Evolutionary conservation across 53 echinoderm and acorn worm species (phyloP).

Genomic region (Zoroaster sp.): DNA sequence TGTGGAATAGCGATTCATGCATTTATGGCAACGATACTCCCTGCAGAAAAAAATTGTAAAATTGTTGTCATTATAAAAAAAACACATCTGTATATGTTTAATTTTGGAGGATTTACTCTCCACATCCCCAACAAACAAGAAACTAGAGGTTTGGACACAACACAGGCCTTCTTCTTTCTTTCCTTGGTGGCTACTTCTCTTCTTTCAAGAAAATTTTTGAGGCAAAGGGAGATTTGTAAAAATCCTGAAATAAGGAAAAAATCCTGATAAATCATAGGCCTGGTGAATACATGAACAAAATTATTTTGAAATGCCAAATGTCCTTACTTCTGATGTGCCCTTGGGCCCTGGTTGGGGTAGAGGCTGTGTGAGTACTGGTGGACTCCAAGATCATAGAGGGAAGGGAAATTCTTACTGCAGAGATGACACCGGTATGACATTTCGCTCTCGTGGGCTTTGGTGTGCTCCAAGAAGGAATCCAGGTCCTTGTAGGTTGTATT

Average conservation of each 20-base stretch:
- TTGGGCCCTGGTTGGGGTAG: constrained; percentile 97
- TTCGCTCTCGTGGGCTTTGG: constrained; percentile 90
- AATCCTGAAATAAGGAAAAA: too few species aligned
- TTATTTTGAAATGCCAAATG: too few species aligned
- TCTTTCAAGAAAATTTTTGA: too few species aligned
- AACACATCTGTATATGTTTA: background rate
- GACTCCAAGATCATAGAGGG: constrained; percentile 93
- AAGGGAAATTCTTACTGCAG: constrained; percentile 90
- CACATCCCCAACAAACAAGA: too few species aligned
- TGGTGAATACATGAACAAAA: too few species aligned
- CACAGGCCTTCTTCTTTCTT: too few species aligned
- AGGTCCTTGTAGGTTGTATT: constrained; percentile 82
- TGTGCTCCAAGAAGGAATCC: constrained; percentile 92
- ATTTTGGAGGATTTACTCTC: too few species aligned
- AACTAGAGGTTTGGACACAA: too few species aligned
- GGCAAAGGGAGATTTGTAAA: too few species aligned
- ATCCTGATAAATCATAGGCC: background rate
- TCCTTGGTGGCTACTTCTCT: too few species aligned
- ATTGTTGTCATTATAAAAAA: background rate
- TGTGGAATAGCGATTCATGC: constrained; percentile 91
- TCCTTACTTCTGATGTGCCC: constrained; percentile 75
- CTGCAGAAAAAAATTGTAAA: constrained; percentile 37
- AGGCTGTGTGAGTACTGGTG: constrained; percentile 98
- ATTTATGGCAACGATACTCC: constrained; percentile 85
- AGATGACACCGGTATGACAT: constrained; percentile 87